Conservation (phyloP, 1,140 invertebrate species). For the Neodiprion lecontei region DNA sequence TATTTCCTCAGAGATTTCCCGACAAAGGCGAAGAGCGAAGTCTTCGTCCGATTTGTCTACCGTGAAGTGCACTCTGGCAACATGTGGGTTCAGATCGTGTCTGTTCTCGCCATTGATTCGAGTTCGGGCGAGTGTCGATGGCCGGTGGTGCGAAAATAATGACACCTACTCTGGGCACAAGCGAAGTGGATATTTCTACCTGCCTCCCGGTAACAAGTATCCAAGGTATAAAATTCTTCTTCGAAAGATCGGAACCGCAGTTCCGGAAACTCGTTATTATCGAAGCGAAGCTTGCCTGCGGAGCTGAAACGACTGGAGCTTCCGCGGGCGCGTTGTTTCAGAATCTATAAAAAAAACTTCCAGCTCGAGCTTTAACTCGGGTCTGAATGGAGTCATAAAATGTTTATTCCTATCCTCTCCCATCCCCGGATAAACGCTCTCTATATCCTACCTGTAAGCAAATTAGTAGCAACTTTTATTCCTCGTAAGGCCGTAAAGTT, state of each 20-base stretch:
- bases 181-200: background rate
- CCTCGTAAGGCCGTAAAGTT: background rate
- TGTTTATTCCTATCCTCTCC: constrained; percentile 25
- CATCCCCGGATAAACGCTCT: constrained; percentile 19
- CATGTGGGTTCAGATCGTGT: too few species aligned
- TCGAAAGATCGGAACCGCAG: background rate
- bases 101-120: too few species aligned
- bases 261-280: constrained; percentile 4
- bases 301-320: background rate
- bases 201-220: background rate
- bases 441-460: constrained; percentile 18
- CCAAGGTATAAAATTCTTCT: background rate
- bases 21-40: too few species aligned
- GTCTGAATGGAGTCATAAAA: constrained; percentile 29
- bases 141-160: background rate
- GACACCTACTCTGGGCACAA: background rate
- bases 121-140: background rate
- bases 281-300: background rate
- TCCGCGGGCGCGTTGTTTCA: constrained; percentile 12
- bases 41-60: too few species aligned
- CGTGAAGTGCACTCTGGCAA: too few species aligned
- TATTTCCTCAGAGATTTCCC: background rate
- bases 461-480: constrained; percentile 22
- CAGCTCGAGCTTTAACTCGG: constrained; percentile 13
- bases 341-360: constrained; percentile 36